These are phyloP conservation scores for Heterodera schachtii DNA, from an alignment of 1,140 invertebrate genomes.

Conservation along the genomic window DNA sequence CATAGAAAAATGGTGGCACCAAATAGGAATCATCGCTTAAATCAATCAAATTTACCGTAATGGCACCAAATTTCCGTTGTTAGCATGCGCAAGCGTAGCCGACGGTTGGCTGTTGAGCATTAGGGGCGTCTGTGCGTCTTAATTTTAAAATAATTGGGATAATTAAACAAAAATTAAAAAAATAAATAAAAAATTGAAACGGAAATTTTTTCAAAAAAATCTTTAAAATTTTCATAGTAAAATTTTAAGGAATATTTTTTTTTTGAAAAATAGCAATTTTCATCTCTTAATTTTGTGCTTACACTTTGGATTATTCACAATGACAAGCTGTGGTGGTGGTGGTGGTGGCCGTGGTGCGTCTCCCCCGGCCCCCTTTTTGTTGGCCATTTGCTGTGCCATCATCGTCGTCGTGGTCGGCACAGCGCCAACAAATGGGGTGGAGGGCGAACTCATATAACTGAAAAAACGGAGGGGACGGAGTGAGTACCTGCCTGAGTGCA, in stretches of 20 bases:
- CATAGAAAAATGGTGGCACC: neutral
- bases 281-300: too few species aligned
- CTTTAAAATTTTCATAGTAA: too few species aligned
- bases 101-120: neutral
- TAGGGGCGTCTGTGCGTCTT: constrained; percentile 11
- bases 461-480: too few species aligned
- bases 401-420: neutral
- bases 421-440: constrained; percentile 30
- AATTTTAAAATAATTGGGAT: neutral
- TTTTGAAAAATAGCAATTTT: too few species aligned
- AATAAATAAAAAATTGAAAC: too few species aligned
- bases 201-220: too few species aligned
- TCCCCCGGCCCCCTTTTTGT: neutral
- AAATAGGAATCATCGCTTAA: neutral
- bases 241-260: too few species aligned
- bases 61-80: neutral
- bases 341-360: too few species aligned
- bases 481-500: too few species aligned
- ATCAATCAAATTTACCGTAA: neutral
- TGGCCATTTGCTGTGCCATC: neutral
- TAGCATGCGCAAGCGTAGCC: neutral
- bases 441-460: constrained; percentile 47
- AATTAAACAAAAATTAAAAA: too few species aligned
- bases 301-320: constrained; percentile 29
- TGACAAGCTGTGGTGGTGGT: constrained; percentile 9